A percentile compares a stretch with the other conserved stretches of the same genome.
Conservation (phyloP, 2,888 invertebrate genomes). For the Pherbina coryleti region DNA sequence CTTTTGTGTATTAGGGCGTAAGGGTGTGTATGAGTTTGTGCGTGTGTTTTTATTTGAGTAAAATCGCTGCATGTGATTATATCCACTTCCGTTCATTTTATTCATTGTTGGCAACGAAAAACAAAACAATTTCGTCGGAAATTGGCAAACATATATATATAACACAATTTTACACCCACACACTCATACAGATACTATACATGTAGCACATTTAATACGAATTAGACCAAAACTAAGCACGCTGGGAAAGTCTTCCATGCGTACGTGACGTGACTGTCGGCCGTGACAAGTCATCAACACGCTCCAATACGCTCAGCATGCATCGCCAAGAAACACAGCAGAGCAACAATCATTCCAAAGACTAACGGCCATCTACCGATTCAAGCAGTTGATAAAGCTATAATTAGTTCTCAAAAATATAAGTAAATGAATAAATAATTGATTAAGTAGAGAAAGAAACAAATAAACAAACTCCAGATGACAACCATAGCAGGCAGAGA, state of each 20-base stretch:
- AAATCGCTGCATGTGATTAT: slow-evolving; percentile 7
- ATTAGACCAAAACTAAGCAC: neutral
- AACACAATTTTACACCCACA: neutral
- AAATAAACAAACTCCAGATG: neutral
- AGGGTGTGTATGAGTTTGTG: neutral
- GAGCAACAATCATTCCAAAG: neutral
- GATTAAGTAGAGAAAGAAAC: neutral
- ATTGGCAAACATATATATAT: slow-evolving; percentile 14
- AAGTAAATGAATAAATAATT: slow-evolving; percentile 18
- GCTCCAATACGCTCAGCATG: neutral
- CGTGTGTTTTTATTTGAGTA: neutral
- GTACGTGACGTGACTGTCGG: slow-evolving; percentile 4
- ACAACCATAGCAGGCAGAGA: neutral
- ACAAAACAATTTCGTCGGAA: slow-evolving; percentile 42
- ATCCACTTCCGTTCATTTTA: neutral
- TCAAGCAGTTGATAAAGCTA: neutral
- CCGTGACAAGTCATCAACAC: slow-evolving; percentile 19
- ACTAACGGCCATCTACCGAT: neutral
- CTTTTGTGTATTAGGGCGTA: neutral
- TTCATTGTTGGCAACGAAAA: slow-evolving; percentile 25
- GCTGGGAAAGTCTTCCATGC: neutral
- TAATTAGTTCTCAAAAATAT: slow-evolving; percentile 20
- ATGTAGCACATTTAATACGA: neutral
- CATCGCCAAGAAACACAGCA: neutral
- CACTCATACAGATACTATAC: neutral